Conservation (phyloP, 2,113 vertebrate species). For the Muscicapa adusta region DNA sequence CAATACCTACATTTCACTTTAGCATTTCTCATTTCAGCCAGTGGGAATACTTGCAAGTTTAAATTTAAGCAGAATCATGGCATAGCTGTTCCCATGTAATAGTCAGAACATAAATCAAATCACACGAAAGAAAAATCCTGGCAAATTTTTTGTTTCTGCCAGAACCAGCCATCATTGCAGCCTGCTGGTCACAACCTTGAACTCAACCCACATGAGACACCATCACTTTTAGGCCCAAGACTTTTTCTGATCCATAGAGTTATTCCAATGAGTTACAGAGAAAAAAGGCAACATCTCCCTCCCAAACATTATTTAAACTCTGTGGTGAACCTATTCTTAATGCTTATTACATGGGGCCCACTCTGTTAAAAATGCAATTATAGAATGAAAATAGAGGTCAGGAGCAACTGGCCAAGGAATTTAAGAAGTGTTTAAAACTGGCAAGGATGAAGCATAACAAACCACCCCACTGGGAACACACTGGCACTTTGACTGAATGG, state of each 20-base stretch:
- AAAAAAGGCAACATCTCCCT: neutral
- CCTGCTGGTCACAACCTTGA: neutral
- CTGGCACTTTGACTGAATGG: neutral
- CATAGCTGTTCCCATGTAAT: neutral
- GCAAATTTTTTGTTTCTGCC: neutral
- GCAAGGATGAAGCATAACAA: neutral
- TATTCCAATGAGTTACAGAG: rapidly evolving
- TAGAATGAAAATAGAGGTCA: neutral
- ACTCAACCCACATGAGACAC: neutral
- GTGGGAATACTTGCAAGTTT: neutral
- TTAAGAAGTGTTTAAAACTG: neutral
- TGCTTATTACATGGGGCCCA: neutral
- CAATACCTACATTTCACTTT: neutral
- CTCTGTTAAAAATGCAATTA: neutral
- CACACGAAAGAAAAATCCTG: neutral
- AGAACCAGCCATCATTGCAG: neutral
- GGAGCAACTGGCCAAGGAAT: neutral
- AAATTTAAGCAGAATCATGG: neutral
- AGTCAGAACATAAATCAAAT: neutral
- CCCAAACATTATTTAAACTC: neutral
- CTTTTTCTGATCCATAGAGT: neutral
- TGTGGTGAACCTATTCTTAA: neutral
- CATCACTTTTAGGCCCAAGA: neutral
- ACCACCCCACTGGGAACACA: neutral
- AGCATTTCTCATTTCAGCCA: neutral